Evolutionary conservation across 2,113 vertebrate species (phyloP), one percentile per base, ranked within the genome.

Genomic region (Elanus axillaris): DNA sequence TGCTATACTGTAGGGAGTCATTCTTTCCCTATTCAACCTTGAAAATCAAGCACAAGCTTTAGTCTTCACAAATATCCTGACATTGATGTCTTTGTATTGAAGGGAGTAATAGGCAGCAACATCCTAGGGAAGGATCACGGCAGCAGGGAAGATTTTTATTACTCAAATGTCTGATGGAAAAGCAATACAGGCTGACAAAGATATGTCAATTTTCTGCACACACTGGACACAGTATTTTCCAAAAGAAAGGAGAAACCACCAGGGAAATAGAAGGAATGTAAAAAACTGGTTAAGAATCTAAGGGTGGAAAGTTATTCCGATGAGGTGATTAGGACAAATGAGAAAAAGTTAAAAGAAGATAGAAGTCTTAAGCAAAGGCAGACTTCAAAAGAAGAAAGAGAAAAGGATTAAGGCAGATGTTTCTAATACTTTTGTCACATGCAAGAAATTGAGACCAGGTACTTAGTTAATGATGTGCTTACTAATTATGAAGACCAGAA

Each of bases 11-110:
- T 2, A 45, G 75, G 90, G 63, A 92, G 45, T 31, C 12, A 2
- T 93, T 76, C 58, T 72, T 73, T 80, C 66, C n/a, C 62, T 75
- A n/a, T 60, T 90, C 85, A 85, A 85, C 87, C 92, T 91, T 93
- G 92, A 88, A 74, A 91, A 96, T 53, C 36, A 79, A 88, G 58
- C 62, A 72, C 31, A 75, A 91, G 36, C 83, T 80, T 27, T 75
- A 47, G 63, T 72, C 64, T 87, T 80, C 80, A 64, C 26, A 75
- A 96, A 75, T 52, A 84, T 5, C 34, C 52, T 10, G 40, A 88
- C 79, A 96, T 48, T 78, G 69, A 34, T 31, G 13, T 55, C 16
- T 43, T 7, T 42, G 14, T 63, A 48, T 22, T 1, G 2, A 67
- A 78, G 32, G 23, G 29, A 74, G 23, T 8, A 50, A 86, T 23